Base-by-base conservation (phyloP, 1,140 invertebrate genomes). In the Apolygus lucorum region DNA sequence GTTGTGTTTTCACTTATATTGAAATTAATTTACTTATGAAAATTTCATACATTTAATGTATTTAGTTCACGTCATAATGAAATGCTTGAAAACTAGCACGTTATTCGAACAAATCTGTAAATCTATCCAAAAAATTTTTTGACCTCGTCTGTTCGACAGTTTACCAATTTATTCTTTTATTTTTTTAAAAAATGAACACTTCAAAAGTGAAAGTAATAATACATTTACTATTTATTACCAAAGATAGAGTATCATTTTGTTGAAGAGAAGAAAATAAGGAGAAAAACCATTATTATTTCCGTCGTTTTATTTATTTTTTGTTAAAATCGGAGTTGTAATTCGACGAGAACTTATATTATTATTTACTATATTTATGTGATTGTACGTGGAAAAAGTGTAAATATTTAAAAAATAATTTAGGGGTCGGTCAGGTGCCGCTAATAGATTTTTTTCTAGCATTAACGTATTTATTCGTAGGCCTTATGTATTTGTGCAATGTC, bases 141-240 rank as follows among this genome's bases (percentile, higher is more conserved):
- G 34, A 49, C 17, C 17, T 49, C 8, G 34, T 49, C 34, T 17
- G 17, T n/a, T n/a, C n/a, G 17, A 49, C 34, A 17, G 8, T 49
- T 49, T 49, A 49, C 34, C 34, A 49, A n/a, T n/a, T 49, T 49
- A 49, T 49, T 49, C 8, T 49, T 49, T 11, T 8, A 11, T 49
- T 49, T 49, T 17, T 8, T 49, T 49, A 8, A 49, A 49, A 49
- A 49, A 11, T 11, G 8, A 8, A 17, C 34, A 17, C 17, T 49
- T n/a, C n/a, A n/a, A n/a, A 49, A 49, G 34, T 49, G 34, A 49
- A 49, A 11, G 8, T 49, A 11, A 11, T 49, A 49, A n/a, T n/a
- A n/a, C n/a, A n/a, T n/a, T 49, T 49, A 49, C 34, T 49, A 49
- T 49, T 49, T 49, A n/a, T 49, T 49, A 49, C 34, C 34, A 49